Evolutionary conservation across 1,140 invertebrate species (phyloP).

Genomic region (Phymorhynchus buccinoides): DNA sequence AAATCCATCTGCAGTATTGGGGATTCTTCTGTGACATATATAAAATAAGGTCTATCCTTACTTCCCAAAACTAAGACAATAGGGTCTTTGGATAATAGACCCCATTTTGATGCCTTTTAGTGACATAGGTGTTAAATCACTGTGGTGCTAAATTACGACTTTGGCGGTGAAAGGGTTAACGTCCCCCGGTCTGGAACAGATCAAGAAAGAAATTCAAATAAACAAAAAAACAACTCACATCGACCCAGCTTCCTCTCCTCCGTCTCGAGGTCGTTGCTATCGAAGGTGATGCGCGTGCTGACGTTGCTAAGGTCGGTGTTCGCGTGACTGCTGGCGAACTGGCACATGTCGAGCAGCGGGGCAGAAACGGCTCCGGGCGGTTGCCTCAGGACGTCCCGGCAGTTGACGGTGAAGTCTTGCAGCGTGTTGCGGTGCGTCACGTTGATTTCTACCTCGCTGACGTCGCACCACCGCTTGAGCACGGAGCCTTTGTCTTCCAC

Average conservation of each 20-base stretch:
- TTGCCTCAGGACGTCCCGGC: background rate
- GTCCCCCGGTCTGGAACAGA: too few relatives aligned
- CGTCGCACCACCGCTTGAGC: conserved; percentile 47
- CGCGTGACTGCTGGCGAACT: background rate
- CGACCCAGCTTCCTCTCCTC: background rate
- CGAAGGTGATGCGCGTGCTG: background rate
- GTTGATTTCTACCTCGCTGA: conserved; percentile 27
- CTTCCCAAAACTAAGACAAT: too few relatives aligned
- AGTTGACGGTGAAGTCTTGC: background rate
- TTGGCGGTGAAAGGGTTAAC: too few relatives aligned
- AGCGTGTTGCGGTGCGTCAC: conserved; percentile 11
- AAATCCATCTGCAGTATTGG: too few relatives aligned
- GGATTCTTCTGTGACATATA: too few relatives aligned
- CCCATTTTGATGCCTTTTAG: too few relatives aligned
- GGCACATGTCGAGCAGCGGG: background rate
- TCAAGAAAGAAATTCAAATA: too few relatives aligned
- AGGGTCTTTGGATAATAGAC: too few relatives aligned
- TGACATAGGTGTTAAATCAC: too few relatives aligned
- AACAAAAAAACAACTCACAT: background rate
- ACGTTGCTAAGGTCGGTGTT: background rate
- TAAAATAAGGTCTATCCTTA: too few relatives aligned
- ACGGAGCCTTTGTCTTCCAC: conserved; percentile 37
- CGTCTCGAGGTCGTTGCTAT: background rate
- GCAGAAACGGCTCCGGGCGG: background rate
- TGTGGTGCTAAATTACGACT: too few relatives aligned